Percentiles rank a stretch among this genome's conserved stretches.
phyloP scores from a whole-genome alignment of 2,888 invertebrate species.

The Mimas tiliae region DNA sequence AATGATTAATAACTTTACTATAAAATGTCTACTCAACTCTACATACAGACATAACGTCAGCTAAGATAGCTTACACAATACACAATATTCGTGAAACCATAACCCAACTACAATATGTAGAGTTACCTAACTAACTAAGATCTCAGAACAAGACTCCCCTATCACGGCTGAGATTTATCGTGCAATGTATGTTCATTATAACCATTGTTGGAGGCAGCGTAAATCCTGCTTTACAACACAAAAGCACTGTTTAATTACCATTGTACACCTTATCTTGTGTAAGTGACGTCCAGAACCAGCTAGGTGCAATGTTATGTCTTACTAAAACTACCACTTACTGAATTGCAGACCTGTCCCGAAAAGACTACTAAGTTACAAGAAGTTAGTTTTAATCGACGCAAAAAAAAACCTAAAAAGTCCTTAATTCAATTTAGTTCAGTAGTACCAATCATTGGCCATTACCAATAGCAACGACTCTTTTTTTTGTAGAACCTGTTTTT shows the following conservation, averaged over 20 bases:
- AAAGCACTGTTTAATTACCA: neutral
- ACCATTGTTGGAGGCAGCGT: neutral
- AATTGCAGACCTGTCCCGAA: too few relatives aligned
- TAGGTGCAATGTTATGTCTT: too few relatives aligned
- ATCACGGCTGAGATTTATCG: neutral
- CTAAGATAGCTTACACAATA: neutral
- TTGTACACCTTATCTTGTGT: neutral
- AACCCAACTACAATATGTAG: neutral
- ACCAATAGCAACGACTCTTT: too few relatives aligned
- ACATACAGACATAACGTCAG: neutral
- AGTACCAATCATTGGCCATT: too few relatives aligned
- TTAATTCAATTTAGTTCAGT: too few relatives aligned
- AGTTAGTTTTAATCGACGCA: too few relatives aligned
- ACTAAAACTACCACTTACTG: too few relatives aligned
- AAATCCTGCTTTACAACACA: conserved; percentile 2
- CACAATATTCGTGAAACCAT: neutral
- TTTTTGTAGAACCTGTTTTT: too few relatives aligned
- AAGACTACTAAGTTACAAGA: too few relatives aligned
- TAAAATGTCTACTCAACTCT: neutral
- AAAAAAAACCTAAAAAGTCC: too few relatives aligned
- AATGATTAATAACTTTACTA: too few relatives aligned
- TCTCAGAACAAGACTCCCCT: neutral
- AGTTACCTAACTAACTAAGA: neutral
- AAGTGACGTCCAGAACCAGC: too few relatives aligned
- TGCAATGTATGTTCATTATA: conserved; percentile 7